Evolutionary conservation across 1,140 invertebrate genomes (phyloP).

Genomic region (Lordiphosa clarofinis): DNA sequence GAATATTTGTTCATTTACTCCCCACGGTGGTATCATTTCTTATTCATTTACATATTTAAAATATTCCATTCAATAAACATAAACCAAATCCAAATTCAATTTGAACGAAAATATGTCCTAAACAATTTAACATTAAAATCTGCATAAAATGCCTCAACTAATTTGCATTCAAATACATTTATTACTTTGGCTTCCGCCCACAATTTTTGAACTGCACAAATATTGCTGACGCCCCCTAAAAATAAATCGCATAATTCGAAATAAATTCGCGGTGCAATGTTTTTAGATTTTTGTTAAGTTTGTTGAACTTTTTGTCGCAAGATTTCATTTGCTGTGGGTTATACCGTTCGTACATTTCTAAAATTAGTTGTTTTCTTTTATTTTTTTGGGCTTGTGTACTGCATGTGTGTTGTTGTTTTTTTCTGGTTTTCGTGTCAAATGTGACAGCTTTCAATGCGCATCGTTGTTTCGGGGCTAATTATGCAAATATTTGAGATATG

Average conservation of each 20-base stretch:
- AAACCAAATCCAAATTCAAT: no score
- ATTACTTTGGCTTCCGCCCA: neutral
- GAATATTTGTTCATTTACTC: no score
- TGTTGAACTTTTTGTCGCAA: conserved; percentile 64
- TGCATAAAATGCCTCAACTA: conserved; percentile 39
- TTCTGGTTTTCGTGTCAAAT: conserved; percentile 50
- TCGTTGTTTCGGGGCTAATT: conserved; percentile 58
- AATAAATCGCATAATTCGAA: conserved; percentile 68
- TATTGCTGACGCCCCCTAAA: conserved; percentile 26
- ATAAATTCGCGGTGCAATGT: conserved; percentile 43
- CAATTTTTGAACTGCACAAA: conserved; percentile 11
- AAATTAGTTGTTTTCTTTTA: conserved; percentile 64
- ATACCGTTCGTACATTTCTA: conserved; percentile 36
- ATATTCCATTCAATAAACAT: no score
- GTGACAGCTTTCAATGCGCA: conserved; percentile 66
- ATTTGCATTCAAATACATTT: conserved; percentile 32
- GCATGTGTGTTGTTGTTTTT: conserved; percentile 12
- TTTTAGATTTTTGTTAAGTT: conserved; percentile 41
- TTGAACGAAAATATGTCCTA: no score
- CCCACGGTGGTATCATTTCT: no score
- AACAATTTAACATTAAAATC: no score
- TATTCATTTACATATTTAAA: no score
- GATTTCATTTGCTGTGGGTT: conserved; percentile 15
- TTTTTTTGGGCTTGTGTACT: conserved; percentile 21
- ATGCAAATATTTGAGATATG: conserved; percentile 51